phyloP scores from a whole-genome alignment of 2,888 invertebrate genomes.

The Ceriagrion tenellum region DNA sequence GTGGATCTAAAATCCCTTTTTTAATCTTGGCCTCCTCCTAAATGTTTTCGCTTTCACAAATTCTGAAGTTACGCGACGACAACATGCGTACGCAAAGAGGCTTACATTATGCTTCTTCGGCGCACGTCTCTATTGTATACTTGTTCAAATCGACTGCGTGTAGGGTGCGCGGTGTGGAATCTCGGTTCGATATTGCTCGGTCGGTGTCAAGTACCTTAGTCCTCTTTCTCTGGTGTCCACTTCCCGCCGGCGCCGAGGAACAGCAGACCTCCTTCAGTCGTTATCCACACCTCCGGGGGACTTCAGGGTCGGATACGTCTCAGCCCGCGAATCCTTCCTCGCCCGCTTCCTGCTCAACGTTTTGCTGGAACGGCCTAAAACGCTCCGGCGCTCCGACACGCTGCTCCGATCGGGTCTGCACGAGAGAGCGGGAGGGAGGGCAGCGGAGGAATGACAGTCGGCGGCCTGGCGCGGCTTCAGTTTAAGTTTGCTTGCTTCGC shows the following conservation, averaged over 20 bases:
- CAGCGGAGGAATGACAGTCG: background rate
- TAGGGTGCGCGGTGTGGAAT: no score
- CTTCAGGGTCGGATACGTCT: background rate
- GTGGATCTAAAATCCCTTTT: no score
- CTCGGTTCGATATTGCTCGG: no score
- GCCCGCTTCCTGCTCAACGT: background rate
- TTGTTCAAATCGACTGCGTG: no score
- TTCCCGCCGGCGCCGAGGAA: background rate
- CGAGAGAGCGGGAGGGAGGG: constrained; percentile 26
- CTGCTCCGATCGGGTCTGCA: background rate
- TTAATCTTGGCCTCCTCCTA: no score
- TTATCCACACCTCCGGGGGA: background rate
- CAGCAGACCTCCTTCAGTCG: background rate
- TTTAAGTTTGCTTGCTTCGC: background rate
- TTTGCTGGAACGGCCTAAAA: background rate
- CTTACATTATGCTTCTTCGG: no score
- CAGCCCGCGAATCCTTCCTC: background rate
- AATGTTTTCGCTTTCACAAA: no score
- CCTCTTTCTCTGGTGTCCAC: background rate
- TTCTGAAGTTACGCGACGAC: no score
- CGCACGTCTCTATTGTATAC: no score
- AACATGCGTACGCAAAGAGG: no score
- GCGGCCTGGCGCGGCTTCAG: constrained; percentile 19
- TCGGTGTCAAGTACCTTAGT: background rate
- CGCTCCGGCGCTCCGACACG: constrained; percentile 43